These are phyloP conservation scores for Indicator maculatus DNA, from an alignment of 2,113 vertebrate species.

Conservation along the genomic window DNA sequence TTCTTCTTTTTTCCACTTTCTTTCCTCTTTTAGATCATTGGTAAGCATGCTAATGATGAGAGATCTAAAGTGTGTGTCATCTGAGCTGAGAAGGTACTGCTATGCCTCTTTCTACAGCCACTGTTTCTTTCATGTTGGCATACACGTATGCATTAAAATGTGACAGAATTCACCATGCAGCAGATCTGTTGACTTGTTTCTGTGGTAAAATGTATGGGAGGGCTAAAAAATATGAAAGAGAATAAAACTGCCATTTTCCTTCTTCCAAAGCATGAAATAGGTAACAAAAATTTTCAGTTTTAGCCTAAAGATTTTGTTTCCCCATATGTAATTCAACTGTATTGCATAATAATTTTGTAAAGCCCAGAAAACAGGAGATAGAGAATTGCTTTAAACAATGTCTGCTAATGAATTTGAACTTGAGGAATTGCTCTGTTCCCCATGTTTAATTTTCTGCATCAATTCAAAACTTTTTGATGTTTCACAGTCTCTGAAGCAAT, in stretches of 20 bases:
- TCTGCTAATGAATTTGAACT: constrained; percentile 33
- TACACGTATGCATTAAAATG: background rate
- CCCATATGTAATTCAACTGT: background rate
- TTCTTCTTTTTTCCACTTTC: background rate
- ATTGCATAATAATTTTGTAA: background rate
- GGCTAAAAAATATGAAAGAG: background rate
- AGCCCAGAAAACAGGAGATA: background rate
- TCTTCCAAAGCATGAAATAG: background rate
- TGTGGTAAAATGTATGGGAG: background rate
- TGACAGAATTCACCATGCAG: background rate
- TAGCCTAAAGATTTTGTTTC: background rate
- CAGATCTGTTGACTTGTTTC: background rate
- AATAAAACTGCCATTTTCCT: background rate
- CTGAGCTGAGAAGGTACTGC: background rate
- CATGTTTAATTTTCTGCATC: constrained; percentile 34
- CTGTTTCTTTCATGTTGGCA: background rate
- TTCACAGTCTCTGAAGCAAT: constrained; percentile 39
- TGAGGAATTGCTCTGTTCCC: constrained; percentile 23
- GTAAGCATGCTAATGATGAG: background rate
- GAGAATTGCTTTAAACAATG: background rate
- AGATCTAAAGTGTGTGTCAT: background rate
- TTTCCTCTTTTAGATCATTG: background rate
- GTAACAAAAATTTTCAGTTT: background rate
- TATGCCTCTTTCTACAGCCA: background rate
- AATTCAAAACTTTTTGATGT: constrained; percentile 36